Base-by-base conservation (phyloP, 2,797 vertebrate genomes). In the Pelodytes ibericus region DNA sequence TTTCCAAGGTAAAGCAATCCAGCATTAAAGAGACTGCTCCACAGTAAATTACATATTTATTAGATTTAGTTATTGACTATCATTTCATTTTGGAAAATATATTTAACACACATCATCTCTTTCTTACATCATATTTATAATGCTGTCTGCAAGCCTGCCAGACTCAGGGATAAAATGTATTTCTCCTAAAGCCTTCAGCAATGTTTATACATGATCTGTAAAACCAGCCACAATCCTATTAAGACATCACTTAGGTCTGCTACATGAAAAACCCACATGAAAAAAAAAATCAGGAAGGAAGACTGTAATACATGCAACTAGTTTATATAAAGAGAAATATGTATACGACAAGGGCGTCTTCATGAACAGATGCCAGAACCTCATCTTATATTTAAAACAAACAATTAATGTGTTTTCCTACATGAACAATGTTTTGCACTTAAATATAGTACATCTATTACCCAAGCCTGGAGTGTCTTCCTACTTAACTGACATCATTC, bases 41-140 rank as follows among this genome's bases (percentile, higher is more conserved):
- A 71, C 31, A 71, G 44, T 71, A 71, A 69, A 76, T 76, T 71
- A 71, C 66, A 76, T 58, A 76, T 76, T 76, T 76, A 76, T 76
- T 63, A 63, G 66, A 63, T 71, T 76, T 56, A 70, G 74, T 25
- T n/a, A 70, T 22, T 53, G 49, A 2, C 59, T 63, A 68, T 75
- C 59, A 70, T 76, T 70, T 76, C 31, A 25, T 64, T 71, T 62
- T 71, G 74, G 59, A 70, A 36, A 62, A 58, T 39, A 61, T 66
- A 39, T 53, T 59, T 57, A 70, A 64, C 67, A 64, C 49, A 10
- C 39, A 63, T 64, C 61, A 49, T 63, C 67, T 22, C 18, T 33
- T 62, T 10, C 30, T 33, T 36, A 62, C 36, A 39, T 61, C 59
- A 60, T 60, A 49, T n/a, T 49, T 27, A 15, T n/a, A 60, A 22